Conservation (phyloP, 2,888 invertebrate species). For the Patella caerulea region DNA sequence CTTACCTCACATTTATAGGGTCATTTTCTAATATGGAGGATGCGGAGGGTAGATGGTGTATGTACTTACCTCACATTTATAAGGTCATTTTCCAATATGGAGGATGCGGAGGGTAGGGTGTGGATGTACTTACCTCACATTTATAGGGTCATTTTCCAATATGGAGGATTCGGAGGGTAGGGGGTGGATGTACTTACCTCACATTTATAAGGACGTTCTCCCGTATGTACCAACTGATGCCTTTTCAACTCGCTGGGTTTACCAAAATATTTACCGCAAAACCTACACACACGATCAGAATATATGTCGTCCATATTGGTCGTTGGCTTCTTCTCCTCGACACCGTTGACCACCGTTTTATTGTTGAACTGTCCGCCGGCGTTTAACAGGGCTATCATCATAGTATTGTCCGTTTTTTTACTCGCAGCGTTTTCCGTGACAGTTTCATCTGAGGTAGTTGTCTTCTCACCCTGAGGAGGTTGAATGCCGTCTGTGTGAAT, state of each 20-base stretch:
- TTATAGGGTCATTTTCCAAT: too few species aligned
- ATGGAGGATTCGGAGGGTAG: too few species aligned
- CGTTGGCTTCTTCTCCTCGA: background rate
- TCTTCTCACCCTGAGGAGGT: background rate
- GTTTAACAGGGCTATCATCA: too few species aligned
- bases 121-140: too few species aligned
- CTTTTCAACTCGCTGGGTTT: slow-evolving; percentile 52
- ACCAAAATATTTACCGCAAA: slow-evolving; percentile 46
- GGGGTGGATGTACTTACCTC: background rate
- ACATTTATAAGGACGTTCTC: background rate
- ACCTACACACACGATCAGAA: slow-evolving; percentile 3
- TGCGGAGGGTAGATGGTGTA: too few species aligned
- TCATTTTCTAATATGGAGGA: too few species aligned
- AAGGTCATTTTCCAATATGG: background rate
- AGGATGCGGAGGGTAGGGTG: too few species aligned
- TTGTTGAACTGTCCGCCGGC: too few species aligned
- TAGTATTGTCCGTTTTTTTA: too few species aligned
- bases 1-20: too few species aligned
- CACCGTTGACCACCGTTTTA: too few species aligned
- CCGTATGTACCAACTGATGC: slow-evolving; percentile 46
- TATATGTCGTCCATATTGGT: background rate
- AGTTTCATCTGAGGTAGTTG: slow-evolving; percentile 1
- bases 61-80: background rate
- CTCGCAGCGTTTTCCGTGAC: background rate
- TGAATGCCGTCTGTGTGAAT: slow-evolving; percentile 1